Evolutionary conservation across 2,113 vertebrate genomes (phyloP), one percentile per base, ranked within the genome.

Genomic region (Scalopus aquaticus): DNA sequence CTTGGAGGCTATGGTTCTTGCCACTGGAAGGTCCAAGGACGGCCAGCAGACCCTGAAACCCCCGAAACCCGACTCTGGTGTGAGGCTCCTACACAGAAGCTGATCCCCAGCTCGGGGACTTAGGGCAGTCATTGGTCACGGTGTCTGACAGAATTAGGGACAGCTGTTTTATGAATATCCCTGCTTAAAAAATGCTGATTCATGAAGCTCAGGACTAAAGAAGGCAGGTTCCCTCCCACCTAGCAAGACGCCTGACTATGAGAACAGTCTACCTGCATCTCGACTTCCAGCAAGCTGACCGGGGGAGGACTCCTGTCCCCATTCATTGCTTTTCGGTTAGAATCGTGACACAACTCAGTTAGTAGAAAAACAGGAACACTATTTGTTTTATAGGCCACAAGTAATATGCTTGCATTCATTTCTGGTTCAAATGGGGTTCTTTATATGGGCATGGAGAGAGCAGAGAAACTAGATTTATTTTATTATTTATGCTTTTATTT

Each of bases 401-500:
- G 77, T 62, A 78, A 32, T 77, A 56, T 28, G 74, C 42, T 51
- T 60, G 12, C 8, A 20, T 73, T 84, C 64, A 32, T 58, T 83
- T 93, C 86, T 73, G 37, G 70, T 81, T 93, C 77, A 28, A 35
- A 1, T 64, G 39, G 39, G 17, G 5, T 89, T 91, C 84, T 96
- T 93, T 90, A 84, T 73, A 85, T 90, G 92, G 83, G 46, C 94
- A 90, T 90, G 32, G 58, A 90, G 58, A 92, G 28, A 94, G 91
- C 26, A 54, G 73, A 92, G n/a, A 94, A 77, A 84, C 72, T 24
- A 76, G 32, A 70, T 74, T 95, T 91, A 72, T 93, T 91, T 94
- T 88, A 84, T 84, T 96, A 87, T 90, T 96, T 93, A 91, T 81
- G 42, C 64, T 74, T 94, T 90, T 97, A 92, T 96, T 96, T 97